phyloP scores from a whole-genome alignment of 1,140 invertebrate genomes.

The Campoletis sonorensis region DNA sequence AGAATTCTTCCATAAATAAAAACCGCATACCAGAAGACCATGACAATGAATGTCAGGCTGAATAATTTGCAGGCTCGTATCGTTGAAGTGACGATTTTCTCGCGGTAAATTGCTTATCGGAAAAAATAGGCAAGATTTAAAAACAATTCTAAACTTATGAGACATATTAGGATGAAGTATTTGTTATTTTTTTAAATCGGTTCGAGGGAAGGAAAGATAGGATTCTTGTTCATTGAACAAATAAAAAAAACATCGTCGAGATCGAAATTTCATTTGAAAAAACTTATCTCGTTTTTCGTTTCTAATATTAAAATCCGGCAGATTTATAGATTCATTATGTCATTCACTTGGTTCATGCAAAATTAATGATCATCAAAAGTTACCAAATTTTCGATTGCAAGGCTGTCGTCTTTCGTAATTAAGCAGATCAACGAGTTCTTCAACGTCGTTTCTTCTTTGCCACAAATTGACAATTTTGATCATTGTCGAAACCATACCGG shows the following conservation, averaged over 20 bases:
- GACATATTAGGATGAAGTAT: background rate
- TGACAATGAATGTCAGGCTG: conserved; percentile 30
- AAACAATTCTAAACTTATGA: background rate
- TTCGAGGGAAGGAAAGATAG: too few species aligned
- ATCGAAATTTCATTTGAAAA: too few species aligned
- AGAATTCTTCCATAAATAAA: conserved; percentile 33
- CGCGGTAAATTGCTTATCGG: conserved; percentile 27
- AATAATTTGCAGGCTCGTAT: conserved; percentile 37
- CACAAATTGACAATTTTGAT: conserved; percentile 27
- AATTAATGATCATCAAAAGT: background rate
- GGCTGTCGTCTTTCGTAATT: conserved; percentile 34
- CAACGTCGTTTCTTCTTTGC: conserved; percentile 8
- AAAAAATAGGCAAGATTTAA: background rate
- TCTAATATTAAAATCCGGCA: too few species aligned
- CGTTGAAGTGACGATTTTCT: conserved; percentile 15
- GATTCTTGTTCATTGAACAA: too few species aligned
- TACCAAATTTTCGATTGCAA: conserved; percentile 38
- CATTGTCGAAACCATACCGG: conserved; percentile 15
- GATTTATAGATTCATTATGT: too few species aligned
- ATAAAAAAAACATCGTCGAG: too few species aligned
- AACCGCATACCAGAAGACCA: conserved; percentile 35
- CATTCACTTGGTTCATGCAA: too few species aligned
- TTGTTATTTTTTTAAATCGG: background rate
- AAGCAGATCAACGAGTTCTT: conserved; percentile 4
- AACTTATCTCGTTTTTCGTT: too few species aligned